Conservation (phyloP, 2,113 vertebrate species). For the Colaptes auratus region DNA sequence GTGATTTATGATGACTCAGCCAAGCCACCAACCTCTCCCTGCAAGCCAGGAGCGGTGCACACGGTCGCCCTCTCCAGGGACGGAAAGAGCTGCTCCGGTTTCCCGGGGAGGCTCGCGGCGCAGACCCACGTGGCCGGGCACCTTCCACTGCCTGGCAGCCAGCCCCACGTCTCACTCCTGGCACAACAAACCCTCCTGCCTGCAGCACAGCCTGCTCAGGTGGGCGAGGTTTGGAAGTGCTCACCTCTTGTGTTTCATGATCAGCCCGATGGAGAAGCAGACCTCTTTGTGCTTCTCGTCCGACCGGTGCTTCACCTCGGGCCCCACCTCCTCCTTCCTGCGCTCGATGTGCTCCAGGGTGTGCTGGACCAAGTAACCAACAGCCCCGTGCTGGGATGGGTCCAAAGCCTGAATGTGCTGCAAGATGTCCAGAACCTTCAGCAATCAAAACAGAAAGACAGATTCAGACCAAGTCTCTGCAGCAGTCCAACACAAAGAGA, state of each 20-base stretch:
- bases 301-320: conserved; percentile 87
- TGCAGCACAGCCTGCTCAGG: not conserved
- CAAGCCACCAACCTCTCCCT: not conserved
- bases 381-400: conserved; percentile 92
- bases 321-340: conserved; percentile 87
- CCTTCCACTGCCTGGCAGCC: not conserved
- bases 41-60: not conserved
- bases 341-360: conserved; percentile 96
- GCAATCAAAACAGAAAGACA: not conserved
- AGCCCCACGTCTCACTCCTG: not conserved
- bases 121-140: not conserved
- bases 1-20: not conserved
- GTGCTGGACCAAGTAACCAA: conserved; percentile 95
- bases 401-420: conserved; percentile 96
- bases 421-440: conserved; percentile 95
- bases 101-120: not conserved
- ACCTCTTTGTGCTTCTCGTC: conserved; percentile 89
- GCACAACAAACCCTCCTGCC: not conserved
- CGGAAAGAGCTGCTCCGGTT: not conserved
- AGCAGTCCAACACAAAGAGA: not conserved
- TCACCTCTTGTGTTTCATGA: conserved; percentile 98
- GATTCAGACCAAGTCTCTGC: not conserved
- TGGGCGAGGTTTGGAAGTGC: not conserved
- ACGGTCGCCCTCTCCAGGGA: not conserved
- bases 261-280: conserved; percentile 89